Conservation (phyloP, 2,797 vertebrate species). For the Notoglanidium macrostoma region DNA sequence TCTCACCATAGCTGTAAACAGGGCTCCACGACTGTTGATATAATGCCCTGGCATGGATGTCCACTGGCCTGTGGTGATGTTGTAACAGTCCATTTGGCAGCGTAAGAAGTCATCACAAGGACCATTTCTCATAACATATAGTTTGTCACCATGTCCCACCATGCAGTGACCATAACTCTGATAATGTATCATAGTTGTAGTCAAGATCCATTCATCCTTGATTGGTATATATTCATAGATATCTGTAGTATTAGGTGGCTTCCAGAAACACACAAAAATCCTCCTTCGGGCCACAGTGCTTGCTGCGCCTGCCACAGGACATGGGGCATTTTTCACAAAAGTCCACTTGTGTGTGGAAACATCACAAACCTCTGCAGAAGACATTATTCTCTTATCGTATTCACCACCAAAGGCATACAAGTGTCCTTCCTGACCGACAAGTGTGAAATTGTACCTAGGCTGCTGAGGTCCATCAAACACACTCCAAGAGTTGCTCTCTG, state of each 20-base stretch:
- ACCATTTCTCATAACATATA: constrained; percentile 94
- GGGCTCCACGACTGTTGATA: constrained; percentile 93
- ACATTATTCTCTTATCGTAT: constrained; percentile 76
- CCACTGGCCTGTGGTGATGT: constrained; percentile 89
- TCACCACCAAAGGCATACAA: constrained; percentile 91
- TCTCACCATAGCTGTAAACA: constrained; percentile 85
- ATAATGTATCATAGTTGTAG: constrained; percentile 81
- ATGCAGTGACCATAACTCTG: constrained; percentile 97
- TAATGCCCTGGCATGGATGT: constrained; percentile 86
- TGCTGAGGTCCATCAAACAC: constrained; percentile 85
- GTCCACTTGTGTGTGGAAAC: constrained; percentile 77
- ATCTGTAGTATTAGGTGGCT: constrained; percentile 85
- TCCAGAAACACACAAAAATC: constrained; percentile 94
- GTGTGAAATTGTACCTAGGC: constrained; percentile 84
- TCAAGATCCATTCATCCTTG: constrained; percentile 78
- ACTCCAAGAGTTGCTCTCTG: constrained; percentile 78
- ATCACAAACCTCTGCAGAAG: constrained; percentile 84
- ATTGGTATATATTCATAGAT: constrained; percentile 82
- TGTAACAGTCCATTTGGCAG: constrained; percentile 90
- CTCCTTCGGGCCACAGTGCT: constrained; percentile 83
- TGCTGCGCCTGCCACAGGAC: constrained; percentile 80
- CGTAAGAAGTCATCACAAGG: constrained; percentile 90
- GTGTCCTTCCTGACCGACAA: constrained; percentile 80
- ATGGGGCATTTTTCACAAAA: constrained; percentile 80
- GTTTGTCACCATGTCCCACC: constrained; percentile 89